Percentiles rank a stretch among this genome's conserved stretches.
Conservation (phyloP, 2,888 invertebrate species). For the Sinodicranocentrus sp. region DNA sequence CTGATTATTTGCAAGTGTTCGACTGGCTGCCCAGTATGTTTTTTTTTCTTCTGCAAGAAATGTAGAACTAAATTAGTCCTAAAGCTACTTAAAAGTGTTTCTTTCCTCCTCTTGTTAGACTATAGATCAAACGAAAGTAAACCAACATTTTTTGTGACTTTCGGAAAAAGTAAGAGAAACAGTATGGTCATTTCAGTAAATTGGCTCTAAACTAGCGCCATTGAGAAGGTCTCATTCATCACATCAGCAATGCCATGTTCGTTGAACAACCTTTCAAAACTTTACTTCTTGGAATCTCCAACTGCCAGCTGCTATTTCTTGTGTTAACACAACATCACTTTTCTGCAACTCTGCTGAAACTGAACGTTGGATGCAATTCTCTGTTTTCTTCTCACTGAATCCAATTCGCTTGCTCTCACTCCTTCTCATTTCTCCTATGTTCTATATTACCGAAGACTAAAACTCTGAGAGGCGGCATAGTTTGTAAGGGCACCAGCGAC, state of each 20-base stretch:
- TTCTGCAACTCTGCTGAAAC: conserved; percentile 12
- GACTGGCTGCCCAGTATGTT: too few species aligned
- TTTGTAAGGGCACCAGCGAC: too few species aligned
- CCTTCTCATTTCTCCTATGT: background rate
- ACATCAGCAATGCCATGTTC: conserved; percentile 46
- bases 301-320: conserved; percentile 59
- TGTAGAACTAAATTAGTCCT: conserved; percentile 8
- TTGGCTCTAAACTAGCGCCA: conserved; percentile 47
- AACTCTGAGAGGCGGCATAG: too few species aligned
- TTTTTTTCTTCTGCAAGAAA: too few species aligned
- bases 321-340: conserved; percentile 44
- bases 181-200: conserved; percentile 48
- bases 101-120: background rate
- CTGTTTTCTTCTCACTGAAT: conserved; percentile 12
- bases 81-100: conserved; percentile 2
- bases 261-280: conserved; percentile 55
- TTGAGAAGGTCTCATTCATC: conserved; percentile 63
- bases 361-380: conserved; percentile 37
- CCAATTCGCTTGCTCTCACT: conserved; percentile 4
- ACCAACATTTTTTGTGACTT: background rate
- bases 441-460: too few species aligned
- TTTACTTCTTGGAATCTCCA: conserved; percentile 34
- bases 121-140: conserved; percentile 9
- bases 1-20: too few species aligned
- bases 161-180: background rate